phyloP scores from a whole-genome alignment of 2,113 vertebrate genomes.

The Scopus umbretta region DNA sequence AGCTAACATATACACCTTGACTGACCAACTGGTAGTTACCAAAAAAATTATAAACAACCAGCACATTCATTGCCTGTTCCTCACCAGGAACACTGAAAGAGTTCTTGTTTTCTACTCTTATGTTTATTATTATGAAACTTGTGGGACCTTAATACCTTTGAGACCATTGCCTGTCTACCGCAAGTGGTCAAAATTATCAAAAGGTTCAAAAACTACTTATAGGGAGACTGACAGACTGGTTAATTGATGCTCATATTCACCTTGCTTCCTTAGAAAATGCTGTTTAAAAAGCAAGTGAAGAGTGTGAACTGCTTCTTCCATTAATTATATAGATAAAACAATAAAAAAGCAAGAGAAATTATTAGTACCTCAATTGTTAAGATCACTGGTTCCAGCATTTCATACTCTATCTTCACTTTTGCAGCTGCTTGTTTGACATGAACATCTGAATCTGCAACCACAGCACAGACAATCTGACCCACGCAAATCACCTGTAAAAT shows the following conservation, averaged over 20 bases:
- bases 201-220: not conserved
- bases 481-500: constrained; percentile 71
- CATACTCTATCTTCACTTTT: constrained; percentile 71
- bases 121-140: not conserved
- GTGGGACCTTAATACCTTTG: not conserved
- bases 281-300: not conserved
- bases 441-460: constrained; percentile 65
- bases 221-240: not conserved
- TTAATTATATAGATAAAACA: not conserved
- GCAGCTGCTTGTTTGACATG: constrained; percentile 65
- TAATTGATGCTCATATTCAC: not conserved
- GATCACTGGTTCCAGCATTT: constrained; percentile 68
- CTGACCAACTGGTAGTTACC: not conserved
- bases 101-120: not conserved
- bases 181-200: not conserved
- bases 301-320: not conserved
- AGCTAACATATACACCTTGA: not conserved
- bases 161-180: not conserved
- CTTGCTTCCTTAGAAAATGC: not conserved
- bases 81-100: not conserved
- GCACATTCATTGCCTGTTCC: not conserved
- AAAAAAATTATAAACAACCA: not conserved
- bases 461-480: constrained; percentile 75
- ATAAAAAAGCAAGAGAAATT: not conserved
- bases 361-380: constrained; percentile 68